Base-by-base conservation (phyloP, 2,797 vertebrate genomes). In the Sylvilagus floridanus region DNA sequence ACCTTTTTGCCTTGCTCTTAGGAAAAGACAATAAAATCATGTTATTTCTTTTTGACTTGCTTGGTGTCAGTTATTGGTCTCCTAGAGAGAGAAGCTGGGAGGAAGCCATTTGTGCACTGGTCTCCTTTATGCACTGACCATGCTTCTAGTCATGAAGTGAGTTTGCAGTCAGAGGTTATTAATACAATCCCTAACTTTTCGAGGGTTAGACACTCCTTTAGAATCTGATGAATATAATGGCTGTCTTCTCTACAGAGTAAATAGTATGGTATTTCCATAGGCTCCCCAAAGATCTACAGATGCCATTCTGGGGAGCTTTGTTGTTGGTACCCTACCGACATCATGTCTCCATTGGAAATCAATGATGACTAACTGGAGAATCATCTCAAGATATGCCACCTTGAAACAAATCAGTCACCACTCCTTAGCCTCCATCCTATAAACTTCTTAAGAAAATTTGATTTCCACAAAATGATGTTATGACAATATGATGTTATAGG, bases 11-110 rank as follows among this genome's bases (percentile, higher is more conserved):
- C 52, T 47, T 83, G 47, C 37, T 52, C 65, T 92, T 84, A 73
- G 62, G 75, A 92, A 91, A 92, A 78, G 28, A n/a, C 83, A 92
- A 82, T 87, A 75, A 63, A 71, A 92, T 93, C 65, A 84, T 62
- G 8, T 42, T 50, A 37, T 78, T 86, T 73, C 72, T 82, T 57
- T 82, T 62, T n/a, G 57, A 57, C 19, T 90, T 42, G 11, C 28
- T 92, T 86, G 86, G 63, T 52, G 62, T 79, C 88, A 11, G 50
- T 79, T 72, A n/a, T 42, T 71, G 69, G 62, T 84, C 30, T 37
- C 35, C 24, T 77, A 69, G 65, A 93, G 30, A 63, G 30, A 68
- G 63, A 54, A 86, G 21, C 35, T 60, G 26, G 35, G 69, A 87
- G 72, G 37, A 81, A 9, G 30, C 7, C 14, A 2, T 0, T 5